Percentiles rank a stretch among this genome's conserved stretches.
Evolutionary conservation across 2,797 vertebrate genomes (phyloP).

Genomic region (Iguana delicatissima): DNA sequence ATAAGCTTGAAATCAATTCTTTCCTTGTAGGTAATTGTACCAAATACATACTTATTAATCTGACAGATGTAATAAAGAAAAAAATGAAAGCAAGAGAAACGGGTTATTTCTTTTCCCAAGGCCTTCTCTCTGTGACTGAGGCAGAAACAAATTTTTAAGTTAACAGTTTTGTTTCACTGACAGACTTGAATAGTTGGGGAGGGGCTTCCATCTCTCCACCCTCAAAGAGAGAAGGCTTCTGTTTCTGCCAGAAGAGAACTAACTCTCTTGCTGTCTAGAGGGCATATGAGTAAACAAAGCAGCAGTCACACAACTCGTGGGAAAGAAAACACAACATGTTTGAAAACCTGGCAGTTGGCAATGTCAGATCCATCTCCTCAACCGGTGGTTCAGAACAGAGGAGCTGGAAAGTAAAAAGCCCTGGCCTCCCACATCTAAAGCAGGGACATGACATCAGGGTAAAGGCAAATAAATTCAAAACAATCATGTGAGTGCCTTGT

Average conservation of each 20-base stretch:
- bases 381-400: conserved; percentile 23
- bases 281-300: conserved; percentile 66
- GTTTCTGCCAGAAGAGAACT: conserved; percentile 21
- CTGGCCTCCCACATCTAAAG: not conserved
- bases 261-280: conserved; percentile 50
- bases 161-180: conserved; percentile 28
- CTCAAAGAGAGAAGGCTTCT: conserved; percentile 20
- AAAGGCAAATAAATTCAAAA: conserved; percentile 45
- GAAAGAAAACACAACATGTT: conserved; percentile 72
- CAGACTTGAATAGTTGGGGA: conserved; percentile 34
- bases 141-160: not conserved
- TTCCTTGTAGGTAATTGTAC: conserved; percentile 61
- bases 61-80: conserved; percentile 65
- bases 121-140: not conserved
- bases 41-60: conserved; percentile 59
- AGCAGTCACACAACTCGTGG: conserved; percentile 52
- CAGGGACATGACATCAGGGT: conserved; percentile 22
- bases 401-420: conserved; percentile 40
- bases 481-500: not conserved
- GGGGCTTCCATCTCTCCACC: rapidly evolving
- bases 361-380: conserved; percentile 22
- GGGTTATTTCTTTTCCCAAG: not conserved
- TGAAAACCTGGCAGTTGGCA: conserved; percentile 38
- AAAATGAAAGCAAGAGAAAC: conserved; percentile 36
- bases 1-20: conserved; percentile 55